phyloP scores from a whole-genome alignment of 2,888 invertebrate species.

The Trypoxylon attenuatum region DNA sequence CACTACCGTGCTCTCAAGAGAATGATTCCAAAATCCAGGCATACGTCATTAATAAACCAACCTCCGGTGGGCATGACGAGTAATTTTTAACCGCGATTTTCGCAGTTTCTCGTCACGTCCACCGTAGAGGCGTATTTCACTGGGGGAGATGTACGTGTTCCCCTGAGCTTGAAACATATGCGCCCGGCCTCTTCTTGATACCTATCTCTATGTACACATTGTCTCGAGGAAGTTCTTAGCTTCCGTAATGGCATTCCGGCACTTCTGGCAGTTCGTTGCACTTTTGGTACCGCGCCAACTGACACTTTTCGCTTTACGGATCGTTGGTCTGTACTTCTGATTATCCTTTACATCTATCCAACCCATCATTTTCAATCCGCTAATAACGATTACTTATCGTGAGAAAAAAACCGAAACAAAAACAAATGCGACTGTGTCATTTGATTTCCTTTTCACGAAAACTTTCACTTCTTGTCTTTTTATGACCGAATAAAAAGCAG shows the following conservation, averaged over 20 bases:
- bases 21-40: not conserved
- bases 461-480: too few relatives aligned
- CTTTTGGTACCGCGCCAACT: not conserved
- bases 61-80: not conserved
- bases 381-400: too few relatives aligned
- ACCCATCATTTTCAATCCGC: too few relatives aligned
- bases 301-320: not conserved
- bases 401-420: too few relatives aligned
- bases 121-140: not conserved
- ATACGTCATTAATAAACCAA: not conserved
- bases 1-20: not conserved
- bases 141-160: too few relatives aligned
- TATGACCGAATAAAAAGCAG: too few relatives aligned
- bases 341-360: too few relatives aligned
- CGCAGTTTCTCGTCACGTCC: not conserved
- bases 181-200: not conserved
- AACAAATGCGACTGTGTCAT: too few relatives aligned
- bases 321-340: too few relatives aligned
- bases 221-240: not conserved
- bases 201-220: not conserved
- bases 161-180: too few relatives aligned
- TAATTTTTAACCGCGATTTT: not conserved
- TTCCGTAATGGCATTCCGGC: not conserved
- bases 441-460: too few relatives aligned
- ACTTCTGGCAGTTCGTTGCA: not conserved